Percentiles rank a stretch among this genome's conserved stretches.
These are phyloP conservation scores for Sarotherodon lohbergeri DNA, from an alignment of 2,113 vertebrate species.

Conservation along the genomic window DNA sequence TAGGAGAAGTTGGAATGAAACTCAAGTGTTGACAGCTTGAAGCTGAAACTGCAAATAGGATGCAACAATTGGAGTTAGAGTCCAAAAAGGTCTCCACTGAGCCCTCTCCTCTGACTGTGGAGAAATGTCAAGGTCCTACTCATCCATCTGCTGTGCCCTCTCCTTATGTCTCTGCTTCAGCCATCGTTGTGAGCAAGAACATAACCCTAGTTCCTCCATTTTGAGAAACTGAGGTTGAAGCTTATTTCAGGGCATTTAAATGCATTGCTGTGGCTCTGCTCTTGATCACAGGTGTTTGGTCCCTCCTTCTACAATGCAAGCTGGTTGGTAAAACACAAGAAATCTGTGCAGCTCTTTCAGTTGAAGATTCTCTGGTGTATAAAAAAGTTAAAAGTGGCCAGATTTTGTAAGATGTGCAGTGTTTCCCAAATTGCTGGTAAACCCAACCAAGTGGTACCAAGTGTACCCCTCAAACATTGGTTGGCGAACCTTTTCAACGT, in stretches of 20 bases:
- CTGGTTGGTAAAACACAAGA: not conserved
- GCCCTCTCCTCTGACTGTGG: not conserved
- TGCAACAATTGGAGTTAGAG: not conserved
- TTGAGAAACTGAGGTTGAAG: not conserved
- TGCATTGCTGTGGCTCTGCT: not conserved
- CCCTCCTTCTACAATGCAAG: not conserved
- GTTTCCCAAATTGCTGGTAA: not conserved
- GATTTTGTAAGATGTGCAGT: rapidly evolving
- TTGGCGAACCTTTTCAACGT: not conserved
- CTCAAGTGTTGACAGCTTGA: not conserved
- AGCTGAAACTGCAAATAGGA: not conserved
- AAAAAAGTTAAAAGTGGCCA: not conserved
- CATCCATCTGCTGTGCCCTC: not conserved
- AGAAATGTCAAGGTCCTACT: not conserved
- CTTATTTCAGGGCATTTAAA: not conserved
- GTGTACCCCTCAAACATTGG: not conserved
- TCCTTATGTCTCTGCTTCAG: not conserved
- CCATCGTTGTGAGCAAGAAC: not conserved
- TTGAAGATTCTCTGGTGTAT: not conserved
- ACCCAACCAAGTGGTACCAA: not conserved
- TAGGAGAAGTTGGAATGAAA: not conserved
- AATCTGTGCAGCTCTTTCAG: not conserved
- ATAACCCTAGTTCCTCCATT: not conserved
- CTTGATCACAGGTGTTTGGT: not conserved
- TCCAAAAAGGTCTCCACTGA: not conserved